These are phyloP conservation scores for Sphaerophoria rueppellii DNA, from an alignment of 2,888 invertebrate species.

Conservation along the genomic window DNA sequence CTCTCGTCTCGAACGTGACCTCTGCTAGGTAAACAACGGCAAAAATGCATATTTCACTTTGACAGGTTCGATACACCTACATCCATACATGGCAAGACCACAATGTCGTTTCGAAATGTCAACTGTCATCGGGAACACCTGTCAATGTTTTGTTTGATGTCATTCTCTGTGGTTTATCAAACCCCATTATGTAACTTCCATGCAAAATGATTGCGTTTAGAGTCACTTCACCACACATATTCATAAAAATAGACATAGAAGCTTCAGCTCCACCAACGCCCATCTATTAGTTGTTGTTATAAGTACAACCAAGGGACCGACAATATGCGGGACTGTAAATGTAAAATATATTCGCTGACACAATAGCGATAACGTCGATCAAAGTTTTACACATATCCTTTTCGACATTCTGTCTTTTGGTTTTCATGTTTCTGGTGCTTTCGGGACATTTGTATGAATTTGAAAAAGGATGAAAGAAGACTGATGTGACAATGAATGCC, in stretches of 20 bases:
- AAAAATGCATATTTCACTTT: background rate
- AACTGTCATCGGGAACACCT: slow-evolving; percentile 52
- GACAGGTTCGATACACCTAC: slow-evolving; percentile 3
- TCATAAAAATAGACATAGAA: background rate
- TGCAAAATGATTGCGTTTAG: slow-evolving; percentile 35
- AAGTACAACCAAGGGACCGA: slow-evolving; percentile 25
- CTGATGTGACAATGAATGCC: slow-evolving; percentile 44
- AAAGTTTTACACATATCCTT: slow-evolving; percentile 58
- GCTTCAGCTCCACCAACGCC: slow-evolving; percentile 17
- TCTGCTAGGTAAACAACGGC: slow-evolving; percentile 14
- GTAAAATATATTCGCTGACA: slow-evolving; percentile 61
- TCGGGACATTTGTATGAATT: slow-evolving; percentile 44
- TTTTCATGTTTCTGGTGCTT: slow-evolving; percentile 40
- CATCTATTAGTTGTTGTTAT: slow-evolving; percentile 10
- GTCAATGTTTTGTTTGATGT: slow-evolving; percentile 40
- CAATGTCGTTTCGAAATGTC: slow-evolving; percentile 45
- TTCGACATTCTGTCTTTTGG: slow-evolving; percentile 38
- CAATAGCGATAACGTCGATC: slow-evolving; percentile 68
- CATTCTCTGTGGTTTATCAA: slow-evolving; percentile 32
- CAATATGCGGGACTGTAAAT: slow-evolving; percentile 19
- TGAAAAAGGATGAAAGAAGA: slow-evolving; percentile 42
- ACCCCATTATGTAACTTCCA: slow-evolving; percentile 7
- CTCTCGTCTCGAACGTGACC: slow-evolving; percentile 10
- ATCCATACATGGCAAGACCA: slow-evolving; percentile 21
- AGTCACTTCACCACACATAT: background rate